A percentile compares a stretch with the other conserved stretches of the same genome.
Conservation (phyloP, 1,140 invertebrate genomes). For the Lepidotrigona ventralis region DNA sequence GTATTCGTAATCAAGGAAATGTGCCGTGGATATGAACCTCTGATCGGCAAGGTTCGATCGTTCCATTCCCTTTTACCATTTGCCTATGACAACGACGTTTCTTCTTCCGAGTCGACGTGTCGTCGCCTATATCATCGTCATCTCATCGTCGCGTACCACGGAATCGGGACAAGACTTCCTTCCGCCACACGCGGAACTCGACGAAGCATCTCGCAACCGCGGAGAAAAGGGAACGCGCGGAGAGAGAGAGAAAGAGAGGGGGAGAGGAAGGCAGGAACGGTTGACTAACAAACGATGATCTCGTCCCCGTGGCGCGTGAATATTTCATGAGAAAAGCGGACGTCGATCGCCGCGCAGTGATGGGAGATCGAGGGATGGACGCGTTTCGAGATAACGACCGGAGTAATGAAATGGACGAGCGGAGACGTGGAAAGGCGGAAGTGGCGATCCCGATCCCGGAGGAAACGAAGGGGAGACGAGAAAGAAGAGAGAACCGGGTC, state of each 20-base stretch:
- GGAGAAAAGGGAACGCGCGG: constrained; percentile 8
- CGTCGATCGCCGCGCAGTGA: constrained; percentile 13
- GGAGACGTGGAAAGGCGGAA: constrained; percentile 22
- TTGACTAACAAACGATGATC: constrained; percentile 74
- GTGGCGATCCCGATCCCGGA: neutral
- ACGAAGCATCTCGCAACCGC: neutral
- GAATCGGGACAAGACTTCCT: constrained; percentile 13
- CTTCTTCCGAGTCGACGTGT: neutral
- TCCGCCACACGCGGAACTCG: constrained; percentile 1
- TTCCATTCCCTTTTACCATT: too few relatives aligned
- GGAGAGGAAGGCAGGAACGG: constrained; percentile 3
- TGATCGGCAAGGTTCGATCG: neutral
- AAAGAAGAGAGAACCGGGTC: constrained; percentile 49
- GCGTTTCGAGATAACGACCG: constrained; percentile 31
- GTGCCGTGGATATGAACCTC: neutral
- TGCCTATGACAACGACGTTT: neutral
- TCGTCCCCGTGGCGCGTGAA: constrained; percentile 67
- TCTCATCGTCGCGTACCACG: neutral
- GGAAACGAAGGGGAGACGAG: neutral
- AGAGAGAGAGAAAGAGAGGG: neutral
- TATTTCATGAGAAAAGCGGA: constrained; percentile 71
- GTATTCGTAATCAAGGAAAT: neutral
- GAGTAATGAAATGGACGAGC: neutral
- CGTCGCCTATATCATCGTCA: neutral
- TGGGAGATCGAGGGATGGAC: constrained; percentile 38